phyloP scores from a whole-genome alignment of 2,113 vertebrate species.

The Prionailurus viverrinus region DNA sequence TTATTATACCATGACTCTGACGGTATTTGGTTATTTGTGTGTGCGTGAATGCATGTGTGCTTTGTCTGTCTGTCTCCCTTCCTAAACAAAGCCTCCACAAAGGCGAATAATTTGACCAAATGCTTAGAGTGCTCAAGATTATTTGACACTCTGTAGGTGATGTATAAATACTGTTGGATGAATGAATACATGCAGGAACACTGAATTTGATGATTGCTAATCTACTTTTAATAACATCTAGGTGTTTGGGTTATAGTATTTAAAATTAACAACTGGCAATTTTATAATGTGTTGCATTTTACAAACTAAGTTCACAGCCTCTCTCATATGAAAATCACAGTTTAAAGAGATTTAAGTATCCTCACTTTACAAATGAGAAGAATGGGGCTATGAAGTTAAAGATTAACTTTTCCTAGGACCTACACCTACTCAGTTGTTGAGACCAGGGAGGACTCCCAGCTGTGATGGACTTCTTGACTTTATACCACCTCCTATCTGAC shows the following conservation, averaged over 20 bases:
- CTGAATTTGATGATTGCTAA: not conserved
- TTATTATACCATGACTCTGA: not conserved
- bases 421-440: not conserved
- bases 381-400: not conserved
- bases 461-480: not conserved
- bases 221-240: not conserved
- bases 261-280: not conserved
- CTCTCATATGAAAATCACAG: not conserved
- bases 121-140: not conserved
- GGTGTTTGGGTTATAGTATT: not conserved
- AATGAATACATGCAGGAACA: not conserved
- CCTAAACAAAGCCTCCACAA: not conserved
- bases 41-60: too few species aligned
- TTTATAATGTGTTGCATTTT: not conserved
- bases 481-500: not conserved
- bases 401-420: not conserved
- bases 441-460: not conserved
- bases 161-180: not conserved
- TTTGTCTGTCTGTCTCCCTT: not conserved
- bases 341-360: not conserved
- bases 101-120: not conserved
- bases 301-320: not conserved
- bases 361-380: not conserved
- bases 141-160: not conserved
- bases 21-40: not conserved